A percentile compares a stretch with the other conserved stretches of the same genome.
Evolutionary conservation across 1,140 invertebrate genomes (phyloP).

Genomic region (Panagrolaimus sp.): DNA sequence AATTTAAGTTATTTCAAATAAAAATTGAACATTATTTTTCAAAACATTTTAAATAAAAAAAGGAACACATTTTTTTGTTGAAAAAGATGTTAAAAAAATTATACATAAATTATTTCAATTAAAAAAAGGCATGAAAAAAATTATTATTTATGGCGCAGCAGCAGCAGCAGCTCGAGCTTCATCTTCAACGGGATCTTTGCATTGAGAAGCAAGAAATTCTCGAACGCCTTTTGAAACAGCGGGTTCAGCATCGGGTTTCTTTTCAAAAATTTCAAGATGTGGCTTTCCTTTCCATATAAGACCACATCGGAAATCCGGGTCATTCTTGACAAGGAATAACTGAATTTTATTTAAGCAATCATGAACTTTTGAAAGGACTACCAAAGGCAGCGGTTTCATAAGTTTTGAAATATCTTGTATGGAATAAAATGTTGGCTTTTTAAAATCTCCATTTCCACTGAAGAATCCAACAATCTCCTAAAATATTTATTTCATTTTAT

Average conservation of each 20-base stretch:
- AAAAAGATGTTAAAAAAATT: conserved; percentile 25
- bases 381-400: conserved; percentile 58
- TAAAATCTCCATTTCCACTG: conserved; percentile 59
- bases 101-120: neutral
- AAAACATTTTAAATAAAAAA: conserved; percentile 9
- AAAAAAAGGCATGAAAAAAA: no score
- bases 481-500: no score
- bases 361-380: conserved; percentile 55
- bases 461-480: conserved; percentile 58
- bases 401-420: conserved; percentile 52
- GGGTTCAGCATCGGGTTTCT: conserved; percentile 38
- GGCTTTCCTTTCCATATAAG: conserved; percentile 57
- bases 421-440: conserved; percentile 51
- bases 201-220: conserved; percentile 51
- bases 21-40: conserved; percentile 3
- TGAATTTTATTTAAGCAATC: conserved; percentile 56
- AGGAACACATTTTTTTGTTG: conserved; percentile 20
- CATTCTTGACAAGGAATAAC: conserved; percentile 53
- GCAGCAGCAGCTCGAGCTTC: conserved; percentile 1
- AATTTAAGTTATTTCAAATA: neutral
- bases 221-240: conserved; percentile 48
- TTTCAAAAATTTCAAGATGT: conserved; percentile 44
- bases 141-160: neutral
- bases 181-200: conserved; percentile 47
- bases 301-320: conserved; percentile 49